These are phyloP conservation scores for Streptopelia turtur DNA, from an alignment of 2,797 vertebrate genomes.

Conservation along the genomic window DNA sequence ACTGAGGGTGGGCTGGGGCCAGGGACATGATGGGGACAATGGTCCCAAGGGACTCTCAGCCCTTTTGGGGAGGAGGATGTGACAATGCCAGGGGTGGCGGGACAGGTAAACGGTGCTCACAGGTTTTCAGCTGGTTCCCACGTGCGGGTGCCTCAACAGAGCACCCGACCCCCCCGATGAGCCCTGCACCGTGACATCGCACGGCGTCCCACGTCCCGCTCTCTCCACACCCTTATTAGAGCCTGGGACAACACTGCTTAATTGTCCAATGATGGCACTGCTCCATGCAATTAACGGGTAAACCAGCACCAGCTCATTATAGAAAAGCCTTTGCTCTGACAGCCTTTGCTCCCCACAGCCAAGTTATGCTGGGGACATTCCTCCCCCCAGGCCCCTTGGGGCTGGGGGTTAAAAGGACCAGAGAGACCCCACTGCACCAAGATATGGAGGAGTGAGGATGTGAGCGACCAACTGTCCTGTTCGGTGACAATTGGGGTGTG, in stretches of 20 bases:
- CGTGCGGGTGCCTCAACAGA: not conserved
- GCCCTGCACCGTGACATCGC: accelerated
- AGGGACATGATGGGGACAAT: accelerated
- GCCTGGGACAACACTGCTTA: not conserved
- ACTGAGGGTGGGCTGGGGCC: accelerated
- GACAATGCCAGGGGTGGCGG: not conserved
- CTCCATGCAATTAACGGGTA: constrained; percentile 24
- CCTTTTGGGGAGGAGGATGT: not conserved
- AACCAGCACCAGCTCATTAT: not conserved
- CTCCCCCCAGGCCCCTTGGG: accelerated
- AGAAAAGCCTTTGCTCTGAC: not conserved
- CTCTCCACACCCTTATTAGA: not conserved
- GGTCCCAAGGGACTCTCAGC: not conserved
- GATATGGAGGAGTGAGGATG: accelerated
- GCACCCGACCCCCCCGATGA: not conserved
- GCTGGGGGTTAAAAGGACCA: not conserved
- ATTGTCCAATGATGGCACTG: not conserved
- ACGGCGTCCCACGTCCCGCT: accelerated
- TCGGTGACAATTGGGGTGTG: not conserved
- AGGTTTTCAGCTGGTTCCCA: not conserved
- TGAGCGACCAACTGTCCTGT: accelerated
- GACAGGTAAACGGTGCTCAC: accelerated
- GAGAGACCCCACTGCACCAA: accelerated
- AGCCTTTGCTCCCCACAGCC: not conserved
- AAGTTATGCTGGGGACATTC: not conserved